A percentile compares a stretch with the other conserved stretches of the same genome.
Conservation (phyloP, 53 echinoderm and acorn worm genomes). For the Glandiceps talaboti region DNA sequence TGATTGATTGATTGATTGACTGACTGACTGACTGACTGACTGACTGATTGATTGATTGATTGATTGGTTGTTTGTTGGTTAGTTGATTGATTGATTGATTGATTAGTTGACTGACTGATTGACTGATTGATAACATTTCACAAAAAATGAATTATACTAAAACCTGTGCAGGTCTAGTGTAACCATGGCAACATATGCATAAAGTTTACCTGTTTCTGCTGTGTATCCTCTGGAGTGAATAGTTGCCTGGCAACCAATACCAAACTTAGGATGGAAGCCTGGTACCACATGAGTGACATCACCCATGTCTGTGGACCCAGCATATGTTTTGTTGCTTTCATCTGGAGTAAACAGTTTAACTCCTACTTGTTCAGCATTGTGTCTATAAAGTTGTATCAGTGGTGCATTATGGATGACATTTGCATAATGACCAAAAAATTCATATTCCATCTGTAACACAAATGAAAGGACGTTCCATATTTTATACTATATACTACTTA, state of each 20-base stretch:
- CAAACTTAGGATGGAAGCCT: conserved; percentile 37
- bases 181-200: too few relatives aligned
- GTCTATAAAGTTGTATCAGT: conserved; percentile 42
- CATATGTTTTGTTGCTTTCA: background rate
- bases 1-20: too few relatives aligned
- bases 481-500: too few relatives aligned
- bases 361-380: conserved; percentile 45
- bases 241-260: conserved; percentile 8
- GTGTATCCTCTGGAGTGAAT: conserved; percentile 29
- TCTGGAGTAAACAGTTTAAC: conserved; percentile 23
- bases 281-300: conserved; percentile 43
- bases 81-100: too few relatives aligned
- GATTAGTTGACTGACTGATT: too few relatives aligned
- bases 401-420: conserved; percentile 58
- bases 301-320: conserved; percentile 45
- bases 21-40: too few relatives aligned
- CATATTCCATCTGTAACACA: conserved; percentile 21
- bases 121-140: background rate
- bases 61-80: too few relatives aligned
- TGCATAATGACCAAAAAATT: conserved; percentile 19
- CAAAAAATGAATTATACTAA: too few relatives aligned
- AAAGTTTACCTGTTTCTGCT: conserved; percentile 22
- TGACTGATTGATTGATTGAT: too few relatives aligned
- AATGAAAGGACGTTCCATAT: too few relatives aligned
- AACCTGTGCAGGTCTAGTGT: too few relatives aligned